Evolutionary conservation across 2,888 invertebrate species (phyloP).

Genomic region (Tetanocera ferruginea): DNA sequence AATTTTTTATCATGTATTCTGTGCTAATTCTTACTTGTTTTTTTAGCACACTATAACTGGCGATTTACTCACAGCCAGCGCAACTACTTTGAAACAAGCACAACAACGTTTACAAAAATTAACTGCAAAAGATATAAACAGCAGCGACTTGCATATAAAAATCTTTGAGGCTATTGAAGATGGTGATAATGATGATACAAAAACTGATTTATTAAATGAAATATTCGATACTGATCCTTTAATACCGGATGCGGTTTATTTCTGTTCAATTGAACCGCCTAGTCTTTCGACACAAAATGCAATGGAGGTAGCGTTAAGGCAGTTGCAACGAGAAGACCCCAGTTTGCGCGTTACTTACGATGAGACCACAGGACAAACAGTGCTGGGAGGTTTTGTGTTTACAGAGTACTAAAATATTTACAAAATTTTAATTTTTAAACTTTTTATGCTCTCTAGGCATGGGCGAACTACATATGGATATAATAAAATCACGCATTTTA

Average conservation of each 20-base stretch:
- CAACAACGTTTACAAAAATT: slow-evolving; percentile 69
- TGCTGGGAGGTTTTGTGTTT: slow-evolving; percentile 79
- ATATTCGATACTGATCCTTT: slow-evolving; percentile 73
- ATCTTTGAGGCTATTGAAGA: slow-evolving; percentile 45
- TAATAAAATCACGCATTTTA: slow-evolving; percentile 88
- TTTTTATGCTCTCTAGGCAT: slow-evolving; percentile 73
- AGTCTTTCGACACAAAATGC: slow-evolving; percentile 80
- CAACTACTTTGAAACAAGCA: slow-evolving; percentile 74
- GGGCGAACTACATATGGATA: slow-evolving; percentile 98
- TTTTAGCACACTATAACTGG: slow-evolving; percentile 76
- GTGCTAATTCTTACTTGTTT: not conserved
- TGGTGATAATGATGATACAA: slow-evolving; percentile 60
- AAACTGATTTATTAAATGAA: slow-evolving; percentile 53
- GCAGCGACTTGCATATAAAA: not conserved
- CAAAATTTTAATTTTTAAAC: not conserved
- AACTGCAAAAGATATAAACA: slow-evolving; percentile 48
- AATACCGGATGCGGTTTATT: slow-evolving; percentile 95
- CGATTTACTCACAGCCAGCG: slow-evolving; percentile 78
- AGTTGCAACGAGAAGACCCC: slow-evolving; percentile 92
- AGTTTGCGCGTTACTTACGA: slow-evolving; percentile 83
- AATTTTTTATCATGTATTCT: not conserved
- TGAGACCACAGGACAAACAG: slow-evolving; percentile 87
- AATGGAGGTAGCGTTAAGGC: slow-evolving; percentile 84
- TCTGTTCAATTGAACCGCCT: slow-evolving; percentile 95
- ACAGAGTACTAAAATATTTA: not conserved